Percentiles rank a stretch among this genome's conserved stretches.
These are phyloP conservation scores for Malthinus seriepunctatus DNA, from an alignment of 2,888 invertebrate genomes.

Conservation along the genomic window DNA sequence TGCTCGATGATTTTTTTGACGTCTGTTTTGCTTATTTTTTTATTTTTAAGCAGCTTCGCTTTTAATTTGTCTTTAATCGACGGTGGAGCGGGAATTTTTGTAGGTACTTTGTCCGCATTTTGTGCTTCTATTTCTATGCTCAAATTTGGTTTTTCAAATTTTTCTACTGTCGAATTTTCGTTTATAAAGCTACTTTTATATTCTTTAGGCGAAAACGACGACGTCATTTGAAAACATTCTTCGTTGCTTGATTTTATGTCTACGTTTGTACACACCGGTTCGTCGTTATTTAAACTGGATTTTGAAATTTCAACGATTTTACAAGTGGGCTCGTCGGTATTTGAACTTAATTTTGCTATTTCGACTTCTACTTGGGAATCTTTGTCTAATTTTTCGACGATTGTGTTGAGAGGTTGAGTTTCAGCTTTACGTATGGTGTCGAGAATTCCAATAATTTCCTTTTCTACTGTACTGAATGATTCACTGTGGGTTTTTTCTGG, in stretches of 20 bases:
- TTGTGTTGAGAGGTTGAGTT: slow-evolving; percentile 1
- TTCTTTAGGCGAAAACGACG: not conserved
- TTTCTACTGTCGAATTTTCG: not conserved
- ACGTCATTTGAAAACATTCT: not conserved
- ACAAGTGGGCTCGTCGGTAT: not conserved
- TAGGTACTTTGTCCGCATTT: not conserved
- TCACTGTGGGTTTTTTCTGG: slow-evolving; percentile 14
- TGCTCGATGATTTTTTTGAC: not conserved
- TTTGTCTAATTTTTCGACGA: slow-evolving; percentile 5
- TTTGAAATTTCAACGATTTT: not conserved
- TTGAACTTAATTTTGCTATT: no score
- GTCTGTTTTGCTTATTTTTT: not conserved
- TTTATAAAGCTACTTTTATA: not conserved
- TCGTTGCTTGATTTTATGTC: not conserved
- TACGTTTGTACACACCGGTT: not conserved
- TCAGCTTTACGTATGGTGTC: slow-evolving; percentile 3
- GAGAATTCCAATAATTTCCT: slow-evolving; percentile 17
- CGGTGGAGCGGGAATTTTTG: not conserved
- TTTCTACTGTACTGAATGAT: slow-evolving; percentile 18
- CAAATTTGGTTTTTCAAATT: no score
- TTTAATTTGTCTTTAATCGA: not conserved
- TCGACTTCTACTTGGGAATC: not conserved
- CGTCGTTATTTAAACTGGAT: not conserved
- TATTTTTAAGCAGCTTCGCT: not conserved
- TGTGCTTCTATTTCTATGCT: not conserved